Conservation (phyloP, 30 jellyfish, hydroid and myxozoan genomes). For the Cassiopea xamachana region DNA sequence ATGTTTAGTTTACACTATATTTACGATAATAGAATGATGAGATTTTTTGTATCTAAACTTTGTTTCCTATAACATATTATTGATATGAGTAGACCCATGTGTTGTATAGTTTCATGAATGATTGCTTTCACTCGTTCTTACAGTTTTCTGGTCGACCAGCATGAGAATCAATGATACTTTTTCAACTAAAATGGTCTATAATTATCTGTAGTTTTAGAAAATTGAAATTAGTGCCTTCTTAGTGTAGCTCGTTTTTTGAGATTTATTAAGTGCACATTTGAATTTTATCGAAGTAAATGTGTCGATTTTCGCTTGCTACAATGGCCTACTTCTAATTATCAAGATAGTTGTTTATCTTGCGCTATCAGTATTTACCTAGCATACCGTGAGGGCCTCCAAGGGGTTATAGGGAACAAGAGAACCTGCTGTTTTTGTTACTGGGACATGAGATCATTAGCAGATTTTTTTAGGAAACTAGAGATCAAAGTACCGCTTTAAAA, state of each 20-base stretch:
- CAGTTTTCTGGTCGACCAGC: background rate
- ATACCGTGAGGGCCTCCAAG: too few species aligned
- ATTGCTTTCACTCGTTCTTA: constrained; percentile 38
- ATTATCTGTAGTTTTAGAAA: constrained; percentile 49
- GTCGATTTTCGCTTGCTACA: constrained; percentile 54
- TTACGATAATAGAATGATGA: constrained; percentile 75
- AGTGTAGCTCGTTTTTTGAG: constrained; percentile 28
- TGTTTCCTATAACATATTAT: constrained; percentile 65
- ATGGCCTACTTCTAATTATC: constrained; percentile 41
- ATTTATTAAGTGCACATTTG: constrained; percentile 74
- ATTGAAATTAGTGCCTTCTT: constrained; percentile 43
- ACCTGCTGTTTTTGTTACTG: too few species aligned
- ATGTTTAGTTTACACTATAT: constrained; percentile 68
- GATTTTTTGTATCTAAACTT: constrained; percentile 74
- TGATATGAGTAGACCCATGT: constrained; percentile 57
- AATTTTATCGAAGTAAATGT: constrained; percentile 61
- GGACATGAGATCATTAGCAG: too few species aligned
- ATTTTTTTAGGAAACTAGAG: too few species aligned
- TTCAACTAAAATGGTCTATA: background rate
- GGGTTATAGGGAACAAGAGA: too few species aligned
- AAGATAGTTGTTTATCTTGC: background rate
- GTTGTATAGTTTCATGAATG: constrained; percentile 76
- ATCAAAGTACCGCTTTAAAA: too few species aligned
- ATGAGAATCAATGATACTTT: background rate
- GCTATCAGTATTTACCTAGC: background rate